These are phyloP conservation scores for Cataglyphis albicans DNA, from an alignment of 2,888 invertebrate genomes.

Conservation along the genomic window DNA sequence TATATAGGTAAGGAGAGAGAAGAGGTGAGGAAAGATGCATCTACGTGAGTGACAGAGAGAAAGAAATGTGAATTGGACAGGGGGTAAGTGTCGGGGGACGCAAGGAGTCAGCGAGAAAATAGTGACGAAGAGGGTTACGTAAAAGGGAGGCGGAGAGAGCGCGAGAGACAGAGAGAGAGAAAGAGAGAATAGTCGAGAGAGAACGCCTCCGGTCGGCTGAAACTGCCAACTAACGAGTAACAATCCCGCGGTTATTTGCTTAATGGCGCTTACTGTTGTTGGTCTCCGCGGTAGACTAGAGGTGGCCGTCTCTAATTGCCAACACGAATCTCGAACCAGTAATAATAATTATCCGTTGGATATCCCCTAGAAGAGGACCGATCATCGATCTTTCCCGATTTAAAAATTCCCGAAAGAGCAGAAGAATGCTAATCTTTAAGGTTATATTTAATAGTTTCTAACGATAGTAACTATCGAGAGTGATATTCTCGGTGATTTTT, in stretches of 20 bases:
- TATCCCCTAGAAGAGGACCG: slow-evolving; percentile 28
- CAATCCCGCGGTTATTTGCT: slow-evolving; percentile 76
- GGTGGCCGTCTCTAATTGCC: slow-evolving; percentile 81
- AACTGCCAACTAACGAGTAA: slow-evolving; percentile 65
- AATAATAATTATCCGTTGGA: slow-evolving; percentile 78
- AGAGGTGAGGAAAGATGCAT: background rate
- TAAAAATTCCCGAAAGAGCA: slow-evolving; percentile 5
- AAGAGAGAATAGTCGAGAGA: slow-evolving; percentile 3
- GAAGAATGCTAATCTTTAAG: background rate
- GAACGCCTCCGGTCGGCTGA: slow-evolving; percentile 50
- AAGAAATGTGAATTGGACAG: background rate
- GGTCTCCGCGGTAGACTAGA: slow-evolving; percentile 72
- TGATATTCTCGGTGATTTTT: background rate
- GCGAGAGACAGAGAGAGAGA: slow-evolving; percentile 9
- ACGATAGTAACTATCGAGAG: background rate
- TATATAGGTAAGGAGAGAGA: background rate
- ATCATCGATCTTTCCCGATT: slow-evolving; percentile 1
- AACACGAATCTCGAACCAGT: slow-evolving; percentile 76
- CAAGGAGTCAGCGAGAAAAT: slow-evolving; percentile 31
- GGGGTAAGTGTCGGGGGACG: background rate
- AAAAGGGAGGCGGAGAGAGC: background rate
- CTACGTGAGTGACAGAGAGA: slow-evolving; percentile 20
- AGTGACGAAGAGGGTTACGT: slow-evolving; percentile 27
- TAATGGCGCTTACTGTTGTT: slow-evolving; percentile 78
- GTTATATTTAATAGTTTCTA: background rate